These are phyloP conservation scores for Zaprionus inermis DNA, from an alignment of 1,140 invertebrate genomes.

Conservation along the genomic window DNA sequence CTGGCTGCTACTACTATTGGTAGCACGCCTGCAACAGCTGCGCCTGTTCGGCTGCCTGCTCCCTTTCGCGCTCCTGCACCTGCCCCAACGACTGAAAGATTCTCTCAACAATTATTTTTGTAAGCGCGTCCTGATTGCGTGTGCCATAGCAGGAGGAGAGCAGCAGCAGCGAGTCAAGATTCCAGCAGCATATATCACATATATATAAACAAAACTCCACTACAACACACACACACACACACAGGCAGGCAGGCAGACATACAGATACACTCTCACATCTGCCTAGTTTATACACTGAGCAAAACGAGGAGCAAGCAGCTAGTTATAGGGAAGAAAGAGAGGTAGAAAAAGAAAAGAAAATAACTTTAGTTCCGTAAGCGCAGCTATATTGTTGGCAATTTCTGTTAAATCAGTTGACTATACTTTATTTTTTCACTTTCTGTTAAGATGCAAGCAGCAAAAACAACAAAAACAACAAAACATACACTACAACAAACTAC, in stretches of 20 bases:
- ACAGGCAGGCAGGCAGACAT: too few relatives aligned
- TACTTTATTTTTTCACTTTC: constrained; percentile 35
- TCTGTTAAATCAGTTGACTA: constrained; percentile 69
- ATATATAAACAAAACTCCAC: constrained; percentile 45
- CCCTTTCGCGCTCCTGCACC: neutral
- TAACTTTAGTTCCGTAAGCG: constrained; percentile 65
- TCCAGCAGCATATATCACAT: constrained; percentile 15
- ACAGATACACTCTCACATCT: constrained; percentile 27
- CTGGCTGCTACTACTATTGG: constrained; percentile 32
- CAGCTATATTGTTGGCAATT: constrained; percentile 53
- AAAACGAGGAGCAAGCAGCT: constrained; percentile 53
- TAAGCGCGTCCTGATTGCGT: constrained; percentile 74
- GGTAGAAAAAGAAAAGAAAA: constrained; percentile 11
- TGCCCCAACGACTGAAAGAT: constrained; percentile 59
- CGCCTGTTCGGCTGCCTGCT: neutral
- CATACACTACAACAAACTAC: constrained; percentile 64
- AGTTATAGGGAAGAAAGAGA: constrained; percentile 39
- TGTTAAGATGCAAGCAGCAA: constrained; percentile 33
- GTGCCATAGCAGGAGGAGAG: constrained; percentile 60
- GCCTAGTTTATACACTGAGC: constrained; percentile 47
- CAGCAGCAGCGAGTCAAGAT: constrained; percentile 6
- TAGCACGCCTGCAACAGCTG: neutral
- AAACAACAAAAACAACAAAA: too few relatives aligned
- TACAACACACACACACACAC: constrained; percentile 24
- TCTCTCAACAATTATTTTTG: constrained; percentile 74